Evolutionary conservation across 2,113 vertebrate species (phyloP), one percentile per base, ranked within the genome.

Genomic region (Nyctibius bracteatus): DNA sequence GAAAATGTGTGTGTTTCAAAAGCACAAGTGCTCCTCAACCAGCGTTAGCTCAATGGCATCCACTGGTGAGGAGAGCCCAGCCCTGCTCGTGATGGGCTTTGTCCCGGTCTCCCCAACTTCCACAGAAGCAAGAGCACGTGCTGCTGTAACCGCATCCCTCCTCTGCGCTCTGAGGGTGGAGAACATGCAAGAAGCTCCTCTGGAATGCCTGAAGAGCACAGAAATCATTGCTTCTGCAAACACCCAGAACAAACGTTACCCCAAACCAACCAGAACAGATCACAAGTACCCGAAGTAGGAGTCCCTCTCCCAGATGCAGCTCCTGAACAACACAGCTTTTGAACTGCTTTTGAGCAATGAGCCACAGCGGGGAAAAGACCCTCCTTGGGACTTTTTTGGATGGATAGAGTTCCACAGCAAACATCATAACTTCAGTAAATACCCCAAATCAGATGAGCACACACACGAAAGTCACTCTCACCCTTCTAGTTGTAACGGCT

Each of bases 91-190:
- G 22, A 41, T 0, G 0, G 41, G 23, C 31, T 78, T 31, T 49
- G 23, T 37, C 23, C 49, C 18, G 16, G 10, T 31, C 83, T 68
- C 39, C 44, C 9, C 0, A 7, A 3, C 19, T 23, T 8, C 39
- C 0, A 0, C 55, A 54, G 78, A 44, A 80, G 37, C 46, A 27
- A 33, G 47, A 57, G 58, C 4, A 0, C 0, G 1, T 2, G 55
- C 19, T 5, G 19, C 51, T 57, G 11, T 9, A 44, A 7, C 39
- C 2, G 57, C 44, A 22, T 11, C 44, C 19, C 57, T 41, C 47
- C 30, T 21, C 52, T 9, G 13, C 1, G 1, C 49, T 74, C 57
- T 2, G 6, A 54, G 39, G 22, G 24, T 20, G 21, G 43, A 37
- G 30, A 47, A n/a, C 15, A 6, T 1, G 6, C 44, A 12, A 11